Conservation (phyloP, 1,140 invertebrate species). For the Oryctes rhinoceros region DNA sequence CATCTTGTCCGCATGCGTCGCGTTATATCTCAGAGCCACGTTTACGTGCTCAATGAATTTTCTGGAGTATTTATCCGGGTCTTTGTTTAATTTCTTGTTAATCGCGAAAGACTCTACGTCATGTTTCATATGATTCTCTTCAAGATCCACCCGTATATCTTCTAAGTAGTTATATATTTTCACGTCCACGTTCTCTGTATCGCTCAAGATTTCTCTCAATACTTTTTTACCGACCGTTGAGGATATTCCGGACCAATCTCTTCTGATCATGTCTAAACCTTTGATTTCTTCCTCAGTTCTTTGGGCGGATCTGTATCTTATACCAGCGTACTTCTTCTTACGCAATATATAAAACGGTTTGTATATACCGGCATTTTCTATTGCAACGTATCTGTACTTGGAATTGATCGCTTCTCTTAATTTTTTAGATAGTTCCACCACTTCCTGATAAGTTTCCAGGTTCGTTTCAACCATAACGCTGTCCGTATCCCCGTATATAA, state of each 20-base stretch:
- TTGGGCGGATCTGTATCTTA: not conserved
- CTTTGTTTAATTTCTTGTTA: slow-evolving; percentile 40
- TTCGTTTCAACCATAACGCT: slow-evolving; percentile 41
- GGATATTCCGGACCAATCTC: slow-evolving; percentile 37
- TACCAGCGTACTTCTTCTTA: slow-evolving; percentile 41
- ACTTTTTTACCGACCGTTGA: slow-evolving; percentile 35
- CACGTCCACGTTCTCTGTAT: not conserved
- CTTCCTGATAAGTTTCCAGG: slow-evolving; percentile 5
- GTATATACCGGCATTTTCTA: slow-evolving; percentile 36
- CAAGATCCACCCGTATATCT: not conserved
- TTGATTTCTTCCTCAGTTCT: slow-evolving; percentile 17
- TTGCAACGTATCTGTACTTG: slow-evolving; percentile 12
- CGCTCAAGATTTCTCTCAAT: slow-evolving; percentile 35
- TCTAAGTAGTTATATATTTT: slow-evolving; percentile 3
- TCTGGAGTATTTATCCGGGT: not conserved
- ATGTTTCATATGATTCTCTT: slow-evolving; percentile 21
- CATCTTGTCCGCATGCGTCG: slow-evolving; percentile 11
- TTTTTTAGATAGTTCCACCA: not conserved
- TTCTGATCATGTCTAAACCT: slow-evolving; percentile 38
- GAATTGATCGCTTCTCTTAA: slow-evolving; percentile 37
- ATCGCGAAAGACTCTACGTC: slow-evolving; percentile 24
- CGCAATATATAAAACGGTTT: slow-evolving; percentile 35
- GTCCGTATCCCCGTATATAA: slow-evolving; percentile 43
- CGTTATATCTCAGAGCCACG: slow-evolving; percentile 37
- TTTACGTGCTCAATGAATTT: not conserved